phyloP scores from a whole-genome alignment of 2,888 invertebrate genomes.

The Sarcophaga rosellei region DNA sequence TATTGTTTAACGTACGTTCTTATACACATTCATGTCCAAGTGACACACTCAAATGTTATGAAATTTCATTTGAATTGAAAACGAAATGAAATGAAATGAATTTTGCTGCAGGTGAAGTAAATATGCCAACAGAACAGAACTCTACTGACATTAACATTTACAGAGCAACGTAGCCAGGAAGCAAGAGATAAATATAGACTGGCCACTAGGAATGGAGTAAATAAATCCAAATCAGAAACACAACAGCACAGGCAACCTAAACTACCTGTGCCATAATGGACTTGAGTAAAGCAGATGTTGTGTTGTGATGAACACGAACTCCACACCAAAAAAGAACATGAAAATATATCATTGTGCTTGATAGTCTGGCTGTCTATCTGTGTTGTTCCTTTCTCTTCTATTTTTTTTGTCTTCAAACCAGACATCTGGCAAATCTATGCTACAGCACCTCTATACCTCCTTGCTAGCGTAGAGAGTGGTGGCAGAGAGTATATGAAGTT shows the following conservation, averaged over 20 bases:
- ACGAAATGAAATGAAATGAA: constrained; percentile 10
- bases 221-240: constrained; percentile 32
- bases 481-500: background rate
- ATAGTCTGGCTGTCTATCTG: background rate
- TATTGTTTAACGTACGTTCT: constrained; percentile 32
- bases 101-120: constrained; percentile 37
- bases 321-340: background rate
- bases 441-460: too few relatives aligned
- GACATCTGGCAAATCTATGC: background rate
- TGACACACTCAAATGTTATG: constrained; percentile 36
- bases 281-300: constrained; percentile 5
- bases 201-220: background rate
- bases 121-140: constrained; percentile 11
- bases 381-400: background rate
- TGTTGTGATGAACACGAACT: background rate
- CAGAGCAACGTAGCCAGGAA: background rate
- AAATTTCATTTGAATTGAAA: background rate
- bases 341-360: background rate
- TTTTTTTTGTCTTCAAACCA: background rate
- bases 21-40: constrained; percentile 7
- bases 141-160: constrained; percentile 31
- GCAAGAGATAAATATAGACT: background rate
- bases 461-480: too few relatives aligned
- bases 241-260: background rate
- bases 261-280: constrained; percentile 25